Percentiles rank a stretch among this genome's conserved stretches.
Conservation (phyloP, 37 sponge, comb jelly and placozoan species). For the Crambe crambe region DNA sequence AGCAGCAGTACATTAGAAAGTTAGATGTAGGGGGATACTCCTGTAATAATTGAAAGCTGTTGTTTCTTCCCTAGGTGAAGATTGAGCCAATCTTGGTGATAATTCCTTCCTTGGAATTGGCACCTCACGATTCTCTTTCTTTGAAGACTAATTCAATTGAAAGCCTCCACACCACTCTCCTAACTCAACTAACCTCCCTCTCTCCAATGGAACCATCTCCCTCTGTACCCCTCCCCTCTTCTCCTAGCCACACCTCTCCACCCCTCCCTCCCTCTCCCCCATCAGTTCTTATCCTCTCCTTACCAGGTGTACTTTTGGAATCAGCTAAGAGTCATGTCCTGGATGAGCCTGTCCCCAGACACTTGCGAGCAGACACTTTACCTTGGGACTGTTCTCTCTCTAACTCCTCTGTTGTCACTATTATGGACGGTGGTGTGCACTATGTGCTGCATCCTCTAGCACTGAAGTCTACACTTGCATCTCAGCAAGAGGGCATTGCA, state of each 20-base stretch:
- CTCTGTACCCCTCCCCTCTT: not conserved
- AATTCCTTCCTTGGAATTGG: too few species aligned
- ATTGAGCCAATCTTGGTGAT: too few species aligned
- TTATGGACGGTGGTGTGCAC: not conserved
- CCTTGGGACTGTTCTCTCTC: conserved; percentile 58
- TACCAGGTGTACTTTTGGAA: conserved; percentile 28
- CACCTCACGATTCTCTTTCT: too few species aligned
- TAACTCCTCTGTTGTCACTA: conserved; percentile 22
- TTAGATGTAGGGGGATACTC: too few species aligned
- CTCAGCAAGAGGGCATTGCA: conserved; percentile 45
- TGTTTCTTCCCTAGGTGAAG: too few species aligned
- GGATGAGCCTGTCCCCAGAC: conserved; percentile 53
- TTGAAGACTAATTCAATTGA: too few species aligned
- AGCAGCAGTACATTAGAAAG: too few species aligned
- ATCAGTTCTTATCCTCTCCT: conserved; percentile 27
- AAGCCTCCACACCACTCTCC: too few species aligned
- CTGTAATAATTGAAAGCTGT: too few species aligned
- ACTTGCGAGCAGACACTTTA: conserved; percentile 16
- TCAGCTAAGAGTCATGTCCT: conserved; percentile 43
- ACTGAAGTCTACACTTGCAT: conserved; percentile 45
- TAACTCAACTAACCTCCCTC: conserved; percentile 12
- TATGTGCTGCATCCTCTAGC: conserved; percentile 44
- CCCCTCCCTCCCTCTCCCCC: conserved; percentile 2
- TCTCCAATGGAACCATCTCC: not conserved
- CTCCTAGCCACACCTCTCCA: too few species aligned